These are phyloP conservation scores for Delphinapterus leucas DNA, from an alignment of 2,113 vertebrate species.

Conservation along the genomic window DNA sequence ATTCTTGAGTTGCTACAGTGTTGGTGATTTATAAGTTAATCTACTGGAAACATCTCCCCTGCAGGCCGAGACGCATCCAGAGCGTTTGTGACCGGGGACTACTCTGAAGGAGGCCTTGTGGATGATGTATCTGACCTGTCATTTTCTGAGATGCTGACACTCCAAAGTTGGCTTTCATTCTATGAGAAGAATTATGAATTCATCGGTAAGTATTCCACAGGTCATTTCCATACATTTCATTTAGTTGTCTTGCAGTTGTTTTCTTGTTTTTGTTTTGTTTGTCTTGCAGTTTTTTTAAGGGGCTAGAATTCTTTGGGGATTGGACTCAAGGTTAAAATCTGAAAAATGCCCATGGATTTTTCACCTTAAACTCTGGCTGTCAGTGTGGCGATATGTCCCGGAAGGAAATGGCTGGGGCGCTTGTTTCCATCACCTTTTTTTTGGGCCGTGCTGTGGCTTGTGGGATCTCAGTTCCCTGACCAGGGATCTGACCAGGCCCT, in stretches of 20 bases:
- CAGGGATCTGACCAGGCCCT: neutral
- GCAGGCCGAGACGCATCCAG: slow-evolving; percentile 91
- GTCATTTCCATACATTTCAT: neutral
- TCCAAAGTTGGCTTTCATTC: slow-evolving; percentile 91
- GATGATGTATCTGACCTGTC: slow-evolving; percentile 89
- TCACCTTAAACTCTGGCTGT: neutral
- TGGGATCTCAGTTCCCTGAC: neutral
- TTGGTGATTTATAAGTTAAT: neutral
- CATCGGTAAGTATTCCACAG: slow-evolving; percentile 83
- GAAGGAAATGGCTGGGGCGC: neutral
- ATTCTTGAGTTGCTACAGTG: neutral
- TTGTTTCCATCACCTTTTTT: neutral
- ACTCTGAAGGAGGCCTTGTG: slow-evolving; percentile 85
- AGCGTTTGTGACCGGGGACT: slow-evolving; percentile 94
- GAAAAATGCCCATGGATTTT: neutral
- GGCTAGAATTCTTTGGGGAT: neutral
- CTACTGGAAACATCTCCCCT: neutral
- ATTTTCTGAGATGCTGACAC: slow-evolving; percentile 82
- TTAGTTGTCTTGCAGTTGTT: neutral
- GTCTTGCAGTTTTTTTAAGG: neutral
- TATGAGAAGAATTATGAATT: slow-evolving; percentile 86
- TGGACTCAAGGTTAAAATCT: neutral
- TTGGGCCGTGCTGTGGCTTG: too few species aligned
- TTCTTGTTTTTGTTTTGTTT: too few species aligned
- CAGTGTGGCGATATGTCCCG: neutral